A percentile compares a stretch with the other conserved stretches of the same genome.
phyloP scores from a whole-genome alignment of 2,888 invertebrate genomes.

The Tipula confusa region DNA sequence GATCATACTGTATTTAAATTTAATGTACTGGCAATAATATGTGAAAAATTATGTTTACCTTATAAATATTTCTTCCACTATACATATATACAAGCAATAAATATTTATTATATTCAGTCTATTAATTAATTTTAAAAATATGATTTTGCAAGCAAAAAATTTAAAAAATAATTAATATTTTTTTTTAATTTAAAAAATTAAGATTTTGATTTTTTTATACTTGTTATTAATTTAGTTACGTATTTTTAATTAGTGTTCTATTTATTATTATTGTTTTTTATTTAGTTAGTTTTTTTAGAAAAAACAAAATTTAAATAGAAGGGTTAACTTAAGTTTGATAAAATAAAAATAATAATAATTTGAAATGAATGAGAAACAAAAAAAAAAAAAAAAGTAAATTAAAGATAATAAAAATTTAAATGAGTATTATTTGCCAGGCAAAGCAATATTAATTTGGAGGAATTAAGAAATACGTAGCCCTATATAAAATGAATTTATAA shows the following conservation, averaged over 20 bases:
- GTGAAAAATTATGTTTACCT: too few relatives aligned
- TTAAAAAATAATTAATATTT: too few relatives aligned
- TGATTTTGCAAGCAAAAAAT: background rate
- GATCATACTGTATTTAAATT: too few relatives aligned
- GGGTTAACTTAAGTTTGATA: background rate
- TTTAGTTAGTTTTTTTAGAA: background rate
- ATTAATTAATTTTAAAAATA: too few relatives aligned
- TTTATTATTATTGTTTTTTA: background rate
- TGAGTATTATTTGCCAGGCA: slow-evolving; percentile 45
- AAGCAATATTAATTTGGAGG: slow-evolving; percentile 44
- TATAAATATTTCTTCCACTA: background rate
- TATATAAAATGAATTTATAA: background rate
- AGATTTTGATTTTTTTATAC: background rate
- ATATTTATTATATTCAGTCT: background rate
- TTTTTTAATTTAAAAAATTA: background rate
- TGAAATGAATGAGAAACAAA: background rate
- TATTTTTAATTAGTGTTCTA: background rate
- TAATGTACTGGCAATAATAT: too few relatives aligned
- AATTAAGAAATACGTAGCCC: background rate
- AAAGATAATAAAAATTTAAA: slow-evolving; percentile 31
- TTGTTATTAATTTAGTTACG: background rate
- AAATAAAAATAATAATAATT: background rate
- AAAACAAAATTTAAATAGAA: background rate
- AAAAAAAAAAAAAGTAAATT: background rate
- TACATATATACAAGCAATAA: background rate